These are phyloP conservation scores for Tragelaphus scriptus DNA, from an alignment of 2,113 vertebrate genomes.

Conservation along the genomic window DNA sequence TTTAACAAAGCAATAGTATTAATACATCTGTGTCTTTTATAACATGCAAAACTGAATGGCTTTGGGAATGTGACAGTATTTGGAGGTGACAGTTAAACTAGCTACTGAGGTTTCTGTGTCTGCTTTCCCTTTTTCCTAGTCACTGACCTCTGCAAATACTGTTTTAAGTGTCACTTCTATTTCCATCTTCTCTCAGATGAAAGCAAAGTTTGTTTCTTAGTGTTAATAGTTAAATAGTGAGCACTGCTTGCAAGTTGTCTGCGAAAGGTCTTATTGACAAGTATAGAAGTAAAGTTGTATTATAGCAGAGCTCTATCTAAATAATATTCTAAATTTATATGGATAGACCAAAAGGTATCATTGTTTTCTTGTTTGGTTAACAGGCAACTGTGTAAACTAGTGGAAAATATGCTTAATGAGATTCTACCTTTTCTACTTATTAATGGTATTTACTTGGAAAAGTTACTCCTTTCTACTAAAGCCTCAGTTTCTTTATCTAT, in stretches of 20 bases:
- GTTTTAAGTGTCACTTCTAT: conserved; percentile 54
- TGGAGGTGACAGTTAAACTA: neutral
- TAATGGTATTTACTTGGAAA: neutral
- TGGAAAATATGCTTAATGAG: neutral
- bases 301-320: neutral
- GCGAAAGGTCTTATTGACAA: conserved; percentile 57
- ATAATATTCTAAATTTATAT: neutral
- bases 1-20: neutral
- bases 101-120: neutral
- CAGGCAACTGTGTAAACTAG: neutral
- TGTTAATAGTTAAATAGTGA: conserved; percentile 52
- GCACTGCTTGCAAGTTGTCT: conserved; percentile 48
- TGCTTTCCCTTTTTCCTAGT: neutral
- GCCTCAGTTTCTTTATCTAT: neutral
- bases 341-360: neutral
- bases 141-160: conserved; percentile 48
- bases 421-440: neutral
- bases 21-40: neutral
- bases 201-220: conserved; percentile 53
- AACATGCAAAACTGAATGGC: neutral
- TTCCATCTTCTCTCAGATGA: conserved; percentile 62
- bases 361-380: neutral
- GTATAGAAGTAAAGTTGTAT: conserved; percentile 33
- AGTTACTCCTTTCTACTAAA: neutral
- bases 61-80: neutral